Conservation (phyloP, 2,888 invertebrate genomes). For the Aspidiotus rigidus region DNA sequence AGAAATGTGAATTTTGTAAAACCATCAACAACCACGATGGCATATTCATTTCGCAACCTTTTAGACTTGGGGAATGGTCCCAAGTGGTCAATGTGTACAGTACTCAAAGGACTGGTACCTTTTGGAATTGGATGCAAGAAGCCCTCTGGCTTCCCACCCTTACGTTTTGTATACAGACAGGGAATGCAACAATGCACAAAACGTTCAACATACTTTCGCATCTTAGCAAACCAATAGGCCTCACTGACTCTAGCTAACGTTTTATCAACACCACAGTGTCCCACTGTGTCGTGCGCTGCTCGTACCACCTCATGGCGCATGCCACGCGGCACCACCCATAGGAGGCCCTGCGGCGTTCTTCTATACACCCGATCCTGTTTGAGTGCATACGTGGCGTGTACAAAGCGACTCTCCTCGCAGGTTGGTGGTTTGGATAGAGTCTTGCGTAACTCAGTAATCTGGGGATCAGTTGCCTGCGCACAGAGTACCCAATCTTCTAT, state of each 20-base stretch:
- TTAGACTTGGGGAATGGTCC: constrained; percentile 14
- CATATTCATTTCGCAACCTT: no score
- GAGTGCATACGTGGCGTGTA: background rate
- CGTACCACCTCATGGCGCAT: background rate
- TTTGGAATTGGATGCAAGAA: constrained; percentile 20
- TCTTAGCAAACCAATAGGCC: no score
- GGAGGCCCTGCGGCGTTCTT: background rate
- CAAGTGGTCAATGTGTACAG: constrained; percentile 16
- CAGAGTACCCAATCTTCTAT: background rate
- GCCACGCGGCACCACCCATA: background rate
- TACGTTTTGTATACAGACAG: no score
- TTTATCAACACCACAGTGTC: constrained; percentile 9
- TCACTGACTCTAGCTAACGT: no score
- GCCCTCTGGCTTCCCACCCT: no score
- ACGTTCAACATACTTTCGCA: no score
- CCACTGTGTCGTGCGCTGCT: constrained; percentile 7
- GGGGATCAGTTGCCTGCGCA: background rate
- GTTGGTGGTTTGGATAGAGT: background rate
- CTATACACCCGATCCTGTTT: background rate
- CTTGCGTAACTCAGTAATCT: no score
- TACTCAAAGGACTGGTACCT: background rate
- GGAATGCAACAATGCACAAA: no score
- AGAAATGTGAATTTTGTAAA: no score
- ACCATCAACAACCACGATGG: no score
- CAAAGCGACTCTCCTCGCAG: background rate